Evolutionary conservation across 2,797 vertebrate species (phyloP), one percentile per base, ranked within the genome.

Genomic region (Cichlasoma orientale): DNA sequence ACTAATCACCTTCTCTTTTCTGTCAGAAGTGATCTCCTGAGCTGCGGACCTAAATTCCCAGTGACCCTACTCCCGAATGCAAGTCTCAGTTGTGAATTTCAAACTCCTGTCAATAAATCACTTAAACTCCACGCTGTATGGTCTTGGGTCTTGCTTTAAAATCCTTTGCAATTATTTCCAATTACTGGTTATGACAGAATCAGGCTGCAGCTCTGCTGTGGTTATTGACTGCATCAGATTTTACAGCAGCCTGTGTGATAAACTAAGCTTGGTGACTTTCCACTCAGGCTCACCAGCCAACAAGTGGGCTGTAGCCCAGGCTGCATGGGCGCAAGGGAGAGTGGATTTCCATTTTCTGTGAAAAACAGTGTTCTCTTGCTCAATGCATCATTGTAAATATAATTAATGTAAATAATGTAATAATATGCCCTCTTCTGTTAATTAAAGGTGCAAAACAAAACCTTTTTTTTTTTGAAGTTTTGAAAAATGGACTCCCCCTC

Each of bases 401-500:
- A 66, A 66, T 66, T 27, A 47, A 66, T 66, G 41, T 66, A 66
- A 66, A 66, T 66, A 66, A 47, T 19, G 27, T 66, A 10, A 66
- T 47, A 66, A 66, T 66, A 66, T 29, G 61, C 61, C 61, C 61
- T 66, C 41, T 47, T 66, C 38, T 66, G 61, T 66, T 66, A 47
- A 66, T 66, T 66, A 66, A 47, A 29, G 23, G 44, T 66, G 41
- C 61, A 66, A 66, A 66, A 19, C 41, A 47, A 63, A 66, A 66
- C 61, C 61, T 27, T 47, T 47, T 63, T 44, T 59, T 5, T 61
- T 5, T 23, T 61, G 25, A 6, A 3, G 5, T 44, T 47, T 29
- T 66, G 5, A 66, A 29, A 66, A 47, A 47, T 27, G 44, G 23
- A 66, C 61, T 66, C 41, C 61, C 61, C 41, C 61, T 66, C 61